Conservation (phyloP, 2,888 invertebrate genomes). For the Cenopis cana region DNA sequence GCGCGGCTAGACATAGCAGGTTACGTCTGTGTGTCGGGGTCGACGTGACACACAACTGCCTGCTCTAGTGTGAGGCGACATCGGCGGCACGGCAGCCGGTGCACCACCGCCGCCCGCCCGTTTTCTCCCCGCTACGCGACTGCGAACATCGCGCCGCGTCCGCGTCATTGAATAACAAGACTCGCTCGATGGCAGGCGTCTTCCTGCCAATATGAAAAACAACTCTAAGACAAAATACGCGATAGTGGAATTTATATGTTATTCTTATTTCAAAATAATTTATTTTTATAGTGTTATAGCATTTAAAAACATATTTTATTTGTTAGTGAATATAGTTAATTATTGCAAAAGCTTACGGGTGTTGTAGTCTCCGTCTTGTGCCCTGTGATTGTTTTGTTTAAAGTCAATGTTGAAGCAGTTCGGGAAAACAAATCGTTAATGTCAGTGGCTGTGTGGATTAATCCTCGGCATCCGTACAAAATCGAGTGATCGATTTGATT, state of each 20-base stretch:
- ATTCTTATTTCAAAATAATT: constrained; percentile 78
- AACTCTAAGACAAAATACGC: constrained; percentile 80
- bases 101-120: constrained; percentile 74
- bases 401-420: constrained; percentile 65
- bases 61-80: constrained; percentile 74
- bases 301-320: constrained; percentile 78
- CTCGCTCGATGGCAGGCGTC: constrained; percentile 83
- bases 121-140: constrained; percentile 79
- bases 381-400: constrained; percentile 80
- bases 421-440: constrained; percentile 63
- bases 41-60: constrained; percentile 61
- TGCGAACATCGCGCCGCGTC: constrained; percentile 79
- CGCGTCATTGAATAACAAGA: constrained; percentile 85
- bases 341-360: constrained; percentile 74
- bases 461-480: constrained; percentile 60
- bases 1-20: constrained; percentile 73
- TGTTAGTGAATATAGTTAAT: constrained; percentile 83
- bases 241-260: constrained; percentile 82
- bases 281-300: constrained; percentile 82
- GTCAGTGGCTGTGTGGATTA: constrained; percentile 75
- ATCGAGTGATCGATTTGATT: constrained; percentile 74
- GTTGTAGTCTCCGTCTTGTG: constrained; percentile 75
- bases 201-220: constrained; percentile 83
- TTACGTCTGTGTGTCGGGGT: constrained; percentile 65
- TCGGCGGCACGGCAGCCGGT: constrained; percentile 83